phyloP scores from a whole-genome alignment of 2,797 vertebrate genomes.

The Hylomyscus alleni region DNA sequence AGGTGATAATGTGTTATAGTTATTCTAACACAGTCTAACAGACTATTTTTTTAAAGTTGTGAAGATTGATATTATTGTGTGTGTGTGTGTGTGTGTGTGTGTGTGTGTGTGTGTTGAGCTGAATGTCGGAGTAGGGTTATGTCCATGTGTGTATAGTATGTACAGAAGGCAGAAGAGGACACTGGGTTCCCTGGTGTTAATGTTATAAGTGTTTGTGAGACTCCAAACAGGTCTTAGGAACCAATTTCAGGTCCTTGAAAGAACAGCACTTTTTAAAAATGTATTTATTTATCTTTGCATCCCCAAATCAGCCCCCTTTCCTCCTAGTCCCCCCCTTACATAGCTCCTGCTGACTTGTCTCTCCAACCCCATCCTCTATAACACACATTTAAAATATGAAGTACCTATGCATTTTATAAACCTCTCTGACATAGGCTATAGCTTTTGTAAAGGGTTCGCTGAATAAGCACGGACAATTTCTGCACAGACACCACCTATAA shows the following conservation, averaged over 20 bases:
- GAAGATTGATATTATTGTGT: neutral
- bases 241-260: neutral
- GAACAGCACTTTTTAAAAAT: neutral
- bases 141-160: neutral
- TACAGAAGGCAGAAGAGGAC: neutral
- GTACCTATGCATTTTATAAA: neutral
- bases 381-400: neutral
- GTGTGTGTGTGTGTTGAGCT: neutral
- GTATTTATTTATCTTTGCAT: neutral
- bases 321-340: neutral
- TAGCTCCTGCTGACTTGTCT: neutral
- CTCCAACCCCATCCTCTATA: neutral
- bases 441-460: neutral
- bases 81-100: neutral
- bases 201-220: neutral
- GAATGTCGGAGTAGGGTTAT: neutral
- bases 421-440: neutral
- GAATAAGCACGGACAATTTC: neutral
- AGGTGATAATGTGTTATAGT: conserved; percentile 36
- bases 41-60: neutral
- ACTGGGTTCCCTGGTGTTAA: neutral
- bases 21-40: neutral
- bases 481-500: neutral
- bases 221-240: neutral
- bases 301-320: neutral